Evolutionary conservation across 2,888 invertebrate species (phyloP).

Genomic region (Furcula furcula): DNA sequence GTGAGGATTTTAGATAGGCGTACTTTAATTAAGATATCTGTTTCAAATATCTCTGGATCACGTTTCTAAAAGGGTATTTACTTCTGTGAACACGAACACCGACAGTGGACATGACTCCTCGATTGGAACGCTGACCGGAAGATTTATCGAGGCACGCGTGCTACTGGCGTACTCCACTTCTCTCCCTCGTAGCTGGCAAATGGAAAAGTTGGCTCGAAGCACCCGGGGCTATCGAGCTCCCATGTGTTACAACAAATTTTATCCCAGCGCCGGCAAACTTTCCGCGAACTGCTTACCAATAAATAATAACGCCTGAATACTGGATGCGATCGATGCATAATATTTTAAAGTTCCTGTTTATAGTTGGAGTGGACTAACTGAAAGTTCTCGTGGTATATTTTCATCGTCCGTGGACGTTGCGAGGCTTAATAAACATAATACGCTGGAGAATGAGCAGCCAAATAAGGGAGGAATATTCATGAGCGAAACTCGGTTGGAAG

Average conservation of each 20-base stretch:
- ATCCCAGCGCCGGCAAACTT: constrained; percentile 52
- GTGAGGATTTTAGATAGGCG: constrained; percentile 18
- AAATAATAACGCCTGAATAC: constrained; percentile 58
- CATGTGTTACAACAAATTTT: constrained; percentile 60
- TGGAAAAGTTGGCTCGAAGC: constrained; percentile 56
- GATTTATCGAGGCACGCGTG: constrained; percentile 50
- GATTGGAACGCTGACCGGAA: constrained; percentile 37
- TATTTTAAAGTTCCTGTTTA: constrained; percentile 50
- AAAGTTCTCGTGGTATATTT: constrained; percentile 17
- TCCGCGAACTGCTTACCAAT: constrained; percentile 51
- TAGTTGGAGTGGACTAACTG: constrained; percentile 23
- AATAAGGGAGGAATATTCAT: constrained; percentile 63
- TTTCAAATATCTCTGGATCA: background rate
- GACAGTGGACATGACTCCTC: constrained; percentile 22
- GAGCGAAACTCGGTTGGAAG: constrained; percentile 53
- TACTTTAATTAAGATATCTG: constrained; percentile 20
- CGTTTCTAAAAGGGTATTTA: background rate
- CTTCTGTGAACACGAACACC: constrained; percentile 13
- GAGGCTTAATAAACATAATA: constrained; percentile 42
- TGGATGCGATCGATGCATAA: constrained; percentile 47
- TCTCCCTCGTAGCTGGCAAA: constrained; percentile 42
- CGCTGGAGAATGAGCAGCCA: constrained; percentile 42
- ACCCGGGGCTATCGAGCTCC: constrained; percentile 45
- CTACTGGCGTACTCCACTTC: constrained; percentile 40
- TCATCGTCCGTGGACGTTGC: constrained; percentile 20